phyloP scores from a whole-genome alignment of 2,888 invertebrate genomes.

The Barypeithes pellucidus region DNA sequence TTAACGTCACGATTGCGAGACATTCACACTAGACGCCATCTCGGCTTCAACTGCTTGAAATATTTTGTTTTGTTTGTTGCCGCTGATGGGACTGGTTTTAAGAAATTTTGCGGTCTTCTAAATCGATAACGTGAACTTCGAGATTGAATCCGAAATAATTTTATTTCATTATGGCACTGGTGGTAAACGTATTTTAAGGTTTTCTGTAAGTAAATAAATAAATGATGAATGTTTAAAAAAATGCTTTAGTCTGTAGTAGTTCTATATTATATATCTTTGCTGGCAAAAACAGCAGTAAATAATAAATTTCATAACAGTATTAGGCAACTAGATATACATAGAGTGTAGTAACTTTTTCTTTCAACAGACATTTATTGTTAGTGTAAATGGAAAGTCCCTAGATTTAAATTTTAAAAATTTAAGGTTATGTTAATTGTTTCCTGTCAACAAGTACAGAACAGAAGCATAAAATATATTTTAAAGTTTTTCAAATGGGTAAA shows the following conservation, averaged over 20 bases:
- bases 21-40: constrained; percentile 64
- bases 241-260: too few relatives aligned
- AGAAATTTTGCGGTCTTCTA: constrained; percentile 32
- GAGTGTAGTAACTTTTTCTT: not conserved
- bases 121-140: constrained; percentile 34
- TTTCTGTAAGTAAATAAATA: too few relatives aligned
- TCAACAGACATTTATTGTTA: not conserved
- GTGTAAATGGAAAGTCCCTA: not conserved
- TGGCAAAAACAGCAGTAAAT: too few relatives aligned
- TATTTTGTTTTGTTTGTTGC: constrained; percentile 44
- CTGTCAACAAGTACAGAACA: not conserved
- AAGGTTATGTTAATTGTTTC: constrained; percentile 9
- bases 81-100: constrained; percentile 41
- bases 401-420: constrained; percentile 8
- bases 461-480: too few relatives aligned
- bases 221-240: too few relatives aligned
- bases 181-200: not conserved
- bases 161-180: too few relatives aligned
- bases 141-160: not conserved
- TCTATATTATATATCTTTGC: too few relatives aligned
- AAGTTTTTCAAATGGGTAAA: constrained; percentile 2
- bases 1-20: constrained; percentile 60
- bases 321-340: constrained; percentile 2
- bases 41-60: constrained; percentile 63
- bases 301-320: too few relatives aligned